These are phyloP conservation scores for Hypselothyrea guttata DNA, from an alignment of 2,888 invertebrate genomes.

Conservation along the genomic window DNA sequence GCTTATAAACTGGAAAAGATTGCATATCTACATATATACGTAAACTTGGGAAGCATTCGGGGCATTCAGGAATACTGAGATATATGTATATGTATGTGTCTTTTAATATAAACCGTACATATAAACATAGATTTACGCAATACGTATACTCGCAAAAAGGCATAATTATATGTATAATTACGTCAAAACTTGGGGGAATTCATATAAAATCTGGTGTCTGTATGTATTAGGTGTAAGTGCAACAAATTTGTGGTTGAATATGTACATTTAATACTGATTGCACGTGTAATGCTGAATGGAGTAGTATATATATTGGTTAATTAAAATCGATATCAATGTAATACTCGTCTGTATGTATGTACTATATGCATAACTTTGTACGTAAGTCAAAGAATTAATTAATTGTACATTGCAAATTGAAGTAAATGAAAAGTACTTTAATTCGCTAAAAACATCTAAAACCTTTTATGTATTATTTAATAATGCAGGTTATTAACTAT, in stretches of 20 bases:
- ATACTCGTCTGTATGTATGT: slow-evolving; percentile 19
- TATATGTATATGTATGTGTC: too few relatives aligned
- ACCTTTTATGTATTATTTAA: neutral
- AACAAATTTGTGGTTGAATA: slow-evolving; percentile 38
- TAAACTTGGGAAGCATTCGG: slow-evolving; percentile 10
- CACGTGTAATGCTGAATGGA: neutral
- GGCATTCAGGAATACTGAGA: neutral
- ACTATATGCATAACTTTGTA: slow-evolving; percentile 1
- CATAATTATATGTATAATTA: slow-evolving; percentile 33
- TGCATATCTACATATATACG: neutral
- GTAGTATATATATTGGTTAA: slow-evolving; percentile 10
- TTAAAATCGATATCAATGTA: slow-evolving; percentile 13
- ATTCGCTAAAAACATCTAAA: too few relatives aligned
- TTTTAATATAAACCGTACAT: neutral
- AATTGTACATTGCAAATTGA: neutral
- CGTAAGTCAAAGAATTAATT: neutral
- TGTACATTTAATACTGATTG: neutral
- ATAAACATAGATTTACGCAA: slow-evolving; percentile 9
- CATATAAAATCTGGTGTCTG: slow-evolving; percentile 31
- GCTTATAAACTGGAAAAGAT: neutral
- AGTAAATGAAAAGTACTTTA: neutral
- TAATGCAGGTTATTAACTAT: too few relatives aligned
- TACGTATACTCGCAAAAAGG: slow-evolving; percentile 28
- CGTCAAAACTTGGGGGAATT: slow-evolving; percentile 34
- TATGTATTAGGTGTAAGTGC: slow-evolving; percentile 26